A percentile compares a stretch with the other conserved stretches of the same genome.
phyloP scores from a whole-genome alignment of 2,797 vertebrate species.

The Semotilus atromaculatus region DNA sequence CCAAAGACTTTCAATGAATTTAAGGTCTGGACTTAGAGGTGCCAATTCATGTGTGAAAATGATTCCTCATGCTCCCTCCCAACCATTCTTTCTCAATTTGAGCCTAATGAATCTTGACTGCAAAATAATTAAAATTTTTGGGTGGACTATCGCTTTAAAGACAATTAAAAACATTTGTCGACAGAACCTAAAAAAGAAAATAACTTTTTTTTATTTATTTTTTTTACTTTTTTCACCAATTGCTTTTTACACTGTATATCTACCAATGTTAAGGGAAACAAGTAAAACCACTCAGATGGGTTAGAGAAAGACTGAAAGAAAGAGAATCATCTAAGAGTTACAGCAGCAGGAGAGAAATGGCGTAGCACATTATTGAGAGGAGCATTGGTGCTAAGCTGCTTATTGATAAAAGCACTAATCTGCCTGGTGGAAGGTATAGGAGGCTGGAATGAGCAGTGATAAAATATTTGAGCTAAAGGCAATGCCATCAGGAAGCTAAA shows the following conservation, averaged over 20 bases:
- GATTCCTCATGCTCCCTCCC: no score
- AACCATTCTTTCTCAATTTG: no score
- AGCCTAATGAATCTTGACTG: no score
- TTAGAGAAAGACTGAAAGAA: slow-evolving; percentile 55
- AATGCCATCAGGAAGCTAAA: slow-evolving; percentile 77
- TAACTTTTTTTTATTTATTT: neutral
- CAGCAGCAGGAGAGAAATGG: slow-evolving; percentile 69
- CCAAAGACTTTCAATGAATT: no score
- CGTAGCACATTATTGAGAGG: slow-evolving; percentile 81
- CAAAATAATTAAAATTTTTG: neutral
- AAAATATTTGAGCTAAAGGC: slow-evolving; percentile 81
- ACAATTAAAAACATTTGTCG: neutral
- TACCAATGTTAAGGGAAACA: neutral
- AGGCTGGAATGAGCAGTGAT: slow-evolving; percentile 78
- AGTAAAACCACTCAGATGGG: slow-evolving; percentile 18
- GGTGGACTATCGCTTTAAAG: neutral
- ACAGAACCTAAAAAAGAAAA: neutral
- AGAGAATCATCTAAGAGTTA: slow-evolving; percentile 64
- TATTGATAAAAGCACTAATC: slow-evolving; percentile 88
- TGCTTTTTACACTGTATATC: neutral
- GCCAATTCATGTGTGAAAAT: no score
- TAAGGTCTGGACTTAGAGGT: no score
- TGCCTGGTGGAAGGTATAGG: slow-evolving; percentile 82
- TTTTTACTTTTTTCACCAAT: neutral
- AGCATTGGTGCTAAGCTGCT: slow-evolving; percentile 84